Percentiles rank a stretch among this genome's conserved stretches.
These are phyloP conservation scores for Trissolcus basalis DNA, from an alignment of 1,140 invertebrate genomes.

Conservation along the genomic window DNA sequence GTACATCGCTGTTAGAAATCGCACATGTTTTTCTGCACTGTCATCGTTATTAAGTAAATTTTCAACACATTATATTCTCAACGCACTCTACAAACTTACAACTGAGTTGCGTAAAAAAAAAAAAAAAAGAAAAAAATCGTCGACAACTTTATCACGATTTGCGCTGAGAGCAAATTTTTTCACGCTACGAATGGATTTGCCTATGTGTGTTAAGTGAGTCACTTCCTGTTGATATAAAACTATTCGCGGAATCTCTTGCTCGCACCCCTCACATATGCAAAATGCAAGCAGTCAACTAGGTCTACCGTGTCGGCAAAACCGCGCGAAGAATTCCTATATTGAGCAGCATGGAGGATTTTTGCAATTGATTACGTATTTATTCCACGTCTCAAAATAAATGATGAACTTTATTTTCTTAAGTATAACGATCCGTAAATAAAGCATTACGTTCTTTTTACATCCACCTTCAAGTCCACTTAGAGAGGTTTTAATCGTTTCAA, in stretches of 20 bases:
- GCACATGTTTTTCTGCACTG: no score
- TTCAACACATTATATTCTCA: no score
- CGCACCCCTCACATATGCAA: conserved; percentile 18
- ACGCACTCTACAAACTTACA: no score
- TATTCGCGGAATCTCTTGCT: conserved; percentile 60
- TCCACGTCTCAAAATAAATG: conserved; percentile 40
- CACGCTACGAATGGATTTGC: not conserved
- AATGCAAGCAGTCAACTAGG: conserved; percentile 42
- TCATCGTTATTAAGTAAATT: no score
- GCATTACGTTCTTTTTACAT: no score
- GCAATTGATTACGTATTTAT: conserved; percentile 64
- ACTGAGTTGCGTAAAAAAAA: no score
- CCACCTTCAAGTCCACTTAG: no score
- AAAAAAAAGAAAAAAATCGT: no score
- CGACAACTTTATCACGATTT: no score
- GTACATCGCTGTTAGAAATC: no score
- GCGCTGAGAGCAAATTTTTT: conserved; percentile 1
- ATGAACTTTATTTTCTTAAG: conserved; percentile 35
- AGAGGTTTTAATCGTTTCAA: no score
- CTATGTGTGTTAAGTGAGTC: conserved; percentile 42
- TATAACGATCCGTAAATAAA: conserved; percentile 1
- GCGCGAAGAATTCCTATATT: conserved; percentile 66
- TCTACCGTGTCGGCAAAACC: conserved; percentile 55
- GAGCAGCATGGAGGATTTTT: conserved; percentile 58
- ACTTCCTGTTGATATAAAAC: conserved; percentile 42